Percentiles rank a stretch among this genome's conserved stretches.
phyloP scores from a whole-genome alignment of 2,797 vertebrate species.

The Chloroceryle amazona region DNA sequence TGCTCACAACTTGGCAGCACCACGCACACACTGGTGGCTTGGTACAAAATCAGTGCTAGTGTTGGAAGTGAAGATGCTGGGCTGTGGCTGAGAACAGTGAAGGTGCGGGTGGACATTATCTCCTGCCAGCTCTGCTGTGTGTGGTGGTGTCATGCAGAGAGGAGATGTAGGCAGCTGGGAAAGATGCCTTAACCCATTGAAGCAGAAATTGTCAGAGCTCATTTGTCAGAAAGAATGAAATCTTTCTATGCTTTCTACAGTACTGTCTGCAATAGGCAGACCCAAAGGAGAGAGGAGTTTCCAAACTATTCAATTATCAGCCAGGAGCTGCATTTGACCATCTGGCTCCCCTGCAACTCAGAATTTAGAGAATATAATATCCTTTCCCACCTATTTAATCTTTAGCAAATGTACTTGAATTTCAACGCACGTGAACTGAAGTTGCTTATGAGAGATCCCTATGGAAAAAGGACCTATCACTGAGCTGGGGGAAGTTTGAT shows the following conservation, averaged over 20 bases:
- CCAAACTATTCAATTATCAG: not conserved
- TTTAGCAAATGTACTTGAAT: not conserved
- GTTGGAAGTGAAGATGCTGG: accelerated
- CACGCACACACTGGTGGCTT: accelerated
- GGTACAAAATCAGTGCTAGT: not conserved
- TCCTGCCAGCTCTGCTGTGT: not conserved
- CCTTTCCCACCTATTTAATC: not conserved
- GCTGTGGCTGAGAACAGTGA: not conserved
- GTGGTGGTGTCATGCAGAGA: not conserved
- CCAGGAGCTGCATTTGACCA: not conserved
- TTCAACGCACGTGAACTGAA: not conserved
- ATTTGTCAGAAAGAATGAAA: not conserved
- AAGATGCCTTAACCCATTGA: not conserved
- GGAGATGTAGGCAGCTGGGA: not conserved
- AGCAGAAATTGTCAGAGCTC: not conserved
- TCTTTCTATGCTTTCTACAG: not conserved
- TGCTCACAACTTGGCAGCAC: not conserved
- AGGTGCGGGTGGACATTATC: not conserved
- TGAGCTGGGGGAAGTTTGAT: not conserved
- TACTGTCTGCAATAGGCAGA: not conserved
- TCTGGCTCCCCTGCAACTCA: not conserved
- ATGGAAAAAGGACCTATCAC: not conserved
- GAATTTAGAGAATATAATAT: not conserved
- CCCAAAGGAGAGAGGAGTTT: not conserved
- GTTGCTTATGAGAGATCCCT: not conserved